A percentile compares a stretch with the other conserved stretches of the same genome.
phyloP scores from a whole-genome alignment of 2,888 invertebrate species.

The Dynastes grantii region DNA sequence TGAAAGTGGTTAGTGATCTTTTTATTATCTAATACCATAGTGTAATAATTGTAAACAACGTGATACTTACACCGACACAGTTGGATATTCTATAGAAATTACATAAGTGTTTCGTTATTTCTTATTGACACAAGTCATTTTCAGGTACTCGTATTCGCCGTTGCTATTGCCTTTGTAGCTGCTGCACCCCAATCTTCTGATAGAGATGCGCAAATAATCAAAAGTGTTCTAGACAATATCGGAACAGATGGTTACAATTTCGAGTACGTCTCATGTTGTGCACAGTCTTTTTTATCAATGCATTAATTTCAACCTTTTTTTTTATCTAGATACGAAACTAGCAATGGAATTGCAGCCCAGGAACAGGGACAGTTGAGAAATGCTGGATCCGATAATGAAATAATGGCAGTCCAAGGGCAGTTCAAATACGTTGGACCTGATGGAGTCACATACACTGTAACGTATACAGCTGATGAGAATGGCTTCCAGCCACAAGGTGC shows the following conservation, averaged over 20 bases:
- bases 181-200: slow-evolving; percentile 49
- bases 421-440: slow-evolving; percentile 76
- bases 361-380: slow-evolving; percentile 77
- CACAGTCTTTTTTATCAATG: slow-evolving; percentile 5
- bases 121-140: slow-evolving; percentile 12
- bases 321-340: slow-evolving; percentile 74
- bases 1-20: slow-evolving; percentile 54
- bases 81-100: slow-evolving; percentile 30
- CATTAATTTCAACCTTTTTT: slow-evolving; percentile 24
- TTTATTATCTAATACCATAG: slow-evolving; percentile 19
- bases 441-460: slow-evolving; percentile 76
- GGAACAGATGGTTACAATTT: slow-evolving; percentile 68
- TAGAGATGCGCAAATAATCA: slow-evolving; percentile 75
- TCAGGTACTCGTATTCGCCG: slow-evolving; percentile 57
- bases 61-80: background rate
- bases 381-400: slow-evolving; percentile 77
- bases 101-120: slow-evolving; percentile 9
- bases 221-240: slow-evolving; percentile 76
- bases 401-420: slow-evolving; percentile 75
- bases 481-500: slow-evolving; percentile 72
- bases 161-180: slow-evolving; percentile 49
- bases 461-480: slow-evolving; percentile 76
- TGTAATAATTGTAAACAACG: slow-evolving; percentile 11
- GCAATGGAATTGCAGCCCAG: slow-evolving; percentile 76
- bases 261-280: slow-evolving; percentile 57